Base-by-base conservation (phyloP, 1,140 invertebrate species). In the Ostrea denselamellosa region DNA sequence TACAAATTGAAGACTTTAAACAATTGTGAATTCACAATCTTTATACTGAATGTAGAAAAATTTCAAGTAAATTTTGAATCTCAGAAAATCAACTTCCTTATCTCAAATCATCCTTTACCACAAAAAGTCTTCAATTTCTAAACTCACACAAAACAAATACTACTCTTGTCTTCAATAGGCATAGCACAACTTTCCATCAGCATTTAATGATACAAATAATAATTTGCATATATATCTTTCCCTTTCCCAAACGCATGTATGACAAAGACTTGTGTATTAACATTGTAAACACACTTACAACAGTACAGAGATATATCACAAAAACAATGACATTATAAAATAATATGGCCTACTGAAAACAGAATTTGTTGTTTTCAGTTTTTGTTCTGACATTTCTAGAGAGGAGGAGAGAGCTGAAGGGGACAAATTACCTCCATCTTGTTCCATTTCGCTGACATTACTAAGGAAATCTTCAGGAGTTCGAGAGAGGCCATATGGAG, bases 391-490 rank as follows among this genome's bases (percentile, higher is more conserved):
- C 25, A 8, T 17, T 77, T 77, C 22, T 28, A 28, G 25, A 77
- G 28, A 84, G n/a, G n/a, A 84, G 83, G 51, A 84, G 52, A 84
- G 51, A 86, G 19, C 28, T 77, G 22, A 86, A 34, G 68, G 68
- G 44, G 68, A 82, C 52, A 65, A 52, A 86, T 56, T 87, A 93
- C 93, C 93, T 90, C 92, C 92, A 90, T 93, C 97, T 90, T 96
- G 96, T 22, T 97, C 97, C 95, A 97, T 96, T 87, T 98, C 97
- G 93, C 98, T 98, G 95, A 98, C 97, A 92, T 97, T 97, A 65
- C 96, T 96, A 84, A 98, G 96, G 95, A 98, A 98, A 95, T 98
- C 98, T 95, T 98, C 98, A 19, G 98, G 98, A 85, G 98, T 98
- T 93, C 98, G 97, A 83, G 98, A 97, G 95, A 98, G 96, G 58